Base-by-base conservation (phyloP, 2,888 invertebrate species). In the Andrena fulva region DNA sequence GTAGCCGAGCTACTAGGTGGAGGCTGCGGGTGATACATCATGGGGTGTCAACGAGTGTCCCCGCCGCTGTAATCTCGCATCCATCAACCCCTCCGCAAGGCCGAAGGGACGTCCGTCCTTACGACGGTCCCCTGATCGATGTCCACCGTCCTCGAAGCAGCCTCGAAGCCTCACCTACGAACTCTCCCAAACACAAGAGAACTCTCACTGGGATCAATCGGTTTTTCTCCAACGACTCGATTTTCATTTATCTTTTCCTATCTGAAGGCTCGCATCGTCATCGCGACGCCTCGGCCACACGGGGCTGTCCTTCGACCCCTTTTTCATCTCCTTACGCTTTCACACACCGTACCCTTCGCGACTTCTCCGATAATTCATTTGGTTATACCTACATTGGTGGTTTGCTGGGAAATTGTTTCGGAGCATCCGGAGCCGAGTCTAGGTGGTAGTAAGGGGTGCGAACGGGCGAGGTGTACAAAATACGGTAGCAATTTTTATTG, bases 41-140 rank as follows among this genome's bases (percentile, higher is more conserved):
- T 88, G 83, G 85, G 88, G 88, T 90, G 92, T 92, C 92, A 91
- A 90, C 91, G 91, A 91, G 90, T 91, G 89, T 91, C 91, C 91
- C 88, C 85, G 86, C 81, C 86, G 87, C 89, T 87, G 90, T 93
- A 93, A 93, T 93, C 93, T 92, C 92, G 89, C 92, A 93, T 93
- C 93, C 92, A 93, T 93, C 93, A 93, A 93, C 89, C 88, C 88
- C 87, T 88, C 87, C 86, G 86, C 80, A 85, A 42, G 84, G 82
- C 86, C 87, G 82, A 74, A 80, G 74, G 83, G 66, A 70, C 54
- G 75, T 80, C 68, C 79, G 88, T 87, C 87, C 87, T 80, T 83
- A 87, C 77, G 84, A 87, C 86, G 84, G 85, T 82, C 68, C 85
- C 84, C 89, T 93, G 93, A 93, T 93, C 93, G 93, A 93, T 93